Percentiles rank a stretch among this genome's conserved stretches.
Evolutionary conservation across 92 coral and sea anemone species (phyloP).

Genomic region (Siderastrea radians): DNA sequence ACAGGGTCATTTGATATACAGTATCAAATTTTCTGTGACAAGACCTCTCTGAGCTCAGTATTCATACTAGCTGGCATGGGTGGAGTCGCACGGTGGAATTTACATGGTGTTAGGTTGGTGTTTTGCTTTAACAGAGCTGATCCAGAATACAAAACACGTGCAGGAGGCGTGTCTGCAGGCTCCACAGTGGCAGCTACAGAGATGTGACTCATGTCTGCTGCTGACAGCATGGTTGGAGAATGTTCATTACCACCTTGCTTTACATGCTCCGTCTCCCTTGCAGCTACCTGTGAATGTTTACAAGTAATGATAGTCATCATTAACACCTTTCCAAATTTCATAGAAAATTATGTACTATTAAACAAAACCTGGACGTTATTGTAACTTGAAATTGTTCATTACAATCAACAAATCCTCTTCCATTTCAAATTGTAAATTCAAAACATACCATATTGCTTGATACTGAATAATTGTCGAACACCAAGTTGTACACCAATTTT

Average conservation of each 20-base stretch:
- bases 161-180: slow-evolving; percentile 15
- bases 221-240: slow-evolving; percentile 11
- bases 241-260: background rate
- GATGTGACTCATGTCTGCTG: slow-evolving; percentile 57
- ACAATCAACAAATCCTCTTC: too few species aligned
- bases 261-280: background rate
- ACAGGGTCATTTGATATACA: background rate
- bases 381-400: too few species aligned
- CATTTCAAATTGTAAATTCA: too few species aligned
- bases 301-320: background rate
- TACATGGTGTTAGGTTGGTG: slow-evolving; percentile 81
- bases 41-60: slow-evolving; percentile 64
- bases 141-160: slow-evolving; percentile 61
- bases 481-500: too few species aligned
- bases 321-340: background rate
- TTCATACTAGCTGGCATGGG: slow-evolving; percentile 66
- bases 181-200: slow-evolving; percentile 68
- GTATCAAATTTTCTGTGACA: slow-evolving; percentile 75
- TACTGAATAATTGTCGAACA: too few species aligned
- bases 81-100: slow-evolving; percentile 82
- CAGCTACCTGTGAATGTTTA: slow-evolving; percentile 6
- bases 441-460: too few species aligned
- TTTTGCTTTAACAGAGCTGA: slow-evolving; percentile 47
- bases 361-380: too few species aligned
- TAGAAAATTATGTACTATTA: too few species aligned